A percentile compares a stretch with the other conserved stretches of the same genome.
Evolutionary conservation across 2,797 vertebrate species (phyloP).

Genomic region (Erethizon dorsatum): DNA sequence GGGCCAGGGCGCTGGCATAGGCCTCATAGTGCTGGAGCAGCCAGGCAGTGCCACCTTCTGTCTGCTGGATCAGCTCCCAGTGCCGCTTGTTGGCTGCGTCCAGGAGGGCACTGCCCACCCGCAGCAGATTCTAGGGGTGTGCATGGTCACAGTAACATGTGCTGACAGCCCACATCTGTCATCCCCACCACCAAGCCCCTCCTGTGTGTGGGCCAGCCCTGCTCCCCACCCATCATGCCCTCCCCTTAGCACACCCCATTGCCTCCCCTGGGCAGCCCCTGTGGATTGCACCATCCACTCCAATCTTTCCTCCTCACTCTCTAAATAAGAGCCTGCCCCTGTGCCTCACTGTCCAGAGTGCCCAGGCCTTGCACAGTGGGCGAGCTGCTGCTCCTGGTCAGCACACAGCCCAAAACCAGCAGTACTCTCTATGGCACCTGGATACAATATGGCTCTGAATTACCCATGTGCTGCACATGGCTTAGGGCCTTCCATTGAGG

Average conservation of each 20-base stretch:
- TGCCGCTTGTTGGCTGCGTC: conserved; percentile 92
- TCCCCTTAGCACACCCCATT: background rate
- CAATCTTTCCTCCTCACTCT: background rate
- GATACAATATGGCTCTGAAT: background rate
- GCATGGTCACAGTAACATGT: background rate
- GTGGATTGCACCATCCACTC: background rate
- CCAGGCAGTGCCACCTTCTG: conserved; percentile 94
- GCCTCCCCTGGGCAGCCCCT: background rate
- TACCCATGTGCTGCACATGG: background rate
- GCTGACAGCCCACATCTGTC: background rate
- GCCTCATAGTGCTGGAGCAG: conserved; percentile 95
- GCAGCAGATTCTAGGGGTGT: conserved; percentile 94
- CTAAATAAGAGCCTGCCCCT: background rate
- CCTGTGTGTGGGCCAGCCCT: background rate
- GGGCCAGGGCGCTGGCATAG: conserved; percentile 95
- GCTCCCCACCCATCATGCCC: too few species aligned
- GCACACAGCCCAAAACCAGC: background rate
- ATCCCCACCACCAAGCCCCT: background rate
- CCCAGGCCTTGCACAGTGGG: background rate
- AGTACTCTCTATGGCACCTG: background rate
- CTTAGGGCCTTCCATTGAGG: background rate
- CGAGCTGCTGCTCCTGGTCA: background rate
- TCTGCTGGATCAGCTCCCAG: conserved; percentile 98
- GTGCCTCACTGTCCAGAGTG: background rate
- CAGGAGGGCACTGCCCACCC: conserved; percentile 96